These are phyloP conservation scores for Micoletzkya japonica DNA, from an alignment of 2,888 invertebrate genomes.

Conservation along the genomic window DNA sequence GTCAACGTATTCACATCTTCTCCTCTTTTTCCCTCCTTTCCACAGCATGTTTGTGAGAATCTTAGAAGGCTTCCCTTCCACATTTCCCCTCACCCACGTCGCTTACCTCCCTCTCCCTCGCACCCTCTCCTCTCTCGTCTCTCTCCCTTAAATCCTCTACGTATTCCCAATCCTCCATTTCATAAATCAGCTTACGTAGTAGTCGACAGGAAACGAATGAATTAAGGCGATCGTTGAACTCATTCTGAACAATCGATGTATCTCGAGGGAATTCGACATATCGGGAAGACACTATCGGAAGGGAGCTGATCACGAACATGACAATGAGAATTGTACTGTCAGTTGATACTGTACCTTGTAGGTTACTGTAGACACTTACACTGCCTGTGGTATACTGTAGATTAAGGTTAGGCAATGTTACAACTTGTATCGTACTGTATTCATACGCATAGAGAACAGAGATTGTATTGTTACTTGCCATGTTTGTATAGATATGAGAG, in stretches of 20 bases:
- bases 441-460: too few species aligned
- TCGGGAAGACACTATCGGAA: slow-evolving; percentile 19
- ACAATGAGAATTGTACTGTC: slow-evolving; percentile 15
- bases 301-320: slow-evolving; percentile 6
- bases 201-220: too few species aligned
- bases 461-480: background rate
- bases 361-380: slow-evolving; percentile 10
- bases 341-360: background rate
- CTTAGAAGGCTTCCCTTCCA: background rate
- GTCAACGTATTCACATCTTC: background rate
- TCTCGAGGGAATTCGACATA: slow-evolving; percentile 46
- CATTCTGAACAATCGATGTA: slow-evolving; percentile 44
- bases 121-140: background rate
- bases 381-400: slow-evolving; percentile 6
- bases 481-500: slow-evolving; percentile 1
- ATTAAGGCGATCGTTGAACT: slow-evolving; percentile 51
- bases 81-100: background rate
- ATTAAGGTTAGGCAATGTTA: background rate
- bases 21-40: background rate
- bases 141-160: too few species aligned
- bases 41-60: background rate
- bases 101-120: background rate
- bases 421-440: background rate
- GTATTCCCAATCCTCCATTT: too few species aligned
- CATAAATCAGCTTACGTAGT: too few species aligned